Evolutionary conservation across 2,888 invertebrate species (phyloP).

Genomic region (Lamellibrachia satsuma): DNA sequence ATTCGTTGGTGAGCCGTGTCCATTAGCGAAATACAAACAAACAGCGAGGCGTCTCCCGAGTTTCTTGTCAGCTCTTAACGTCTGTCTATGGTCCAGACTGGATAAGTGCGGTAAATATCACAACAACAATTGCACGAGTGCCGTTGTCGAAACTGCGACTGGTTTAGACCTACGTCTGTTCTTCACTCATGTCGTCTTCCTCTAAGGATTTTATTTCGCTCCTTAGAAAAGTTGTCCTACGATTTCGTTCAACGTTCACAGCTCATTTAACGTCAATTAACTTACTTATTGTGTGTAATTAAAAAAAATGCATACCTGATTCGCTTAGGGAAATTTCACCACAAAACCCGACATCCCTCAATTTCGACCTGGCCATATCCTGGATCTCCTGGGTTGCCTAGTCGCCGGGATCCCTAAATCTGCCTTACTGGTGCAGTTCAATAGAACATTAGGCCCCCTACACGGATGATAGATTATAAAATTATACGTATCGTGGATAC

Average conservation of each 20-base stretch:
- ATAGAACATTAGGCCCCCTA: no score
- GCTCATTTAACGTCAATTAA: background rate
- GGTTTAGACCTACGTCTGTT: background rate
- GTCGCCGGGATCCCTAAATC: no score
- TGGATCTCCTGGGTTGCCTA: no score
- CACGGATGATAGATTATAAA: no score
- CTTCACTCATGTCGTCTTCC: constrained; percentile 3
- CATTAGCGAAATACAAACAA: background rate
- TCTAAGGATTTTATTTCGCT: background rate
- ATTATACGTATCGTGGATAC: no score
- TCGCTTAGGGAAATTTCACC: background rate
- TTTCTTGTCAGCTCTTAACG: background rate
- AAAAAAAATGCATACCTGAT: background rate
- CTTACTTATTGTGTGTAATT: background rate
- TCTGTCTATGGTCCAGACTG: background rate
- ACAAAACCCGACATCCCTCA: background rate
- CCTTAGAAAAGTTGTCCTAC: background rate
- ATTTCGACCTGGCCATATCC: background rate
- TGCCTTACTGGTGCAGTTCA: no score
- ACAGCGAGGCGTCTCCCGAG: background rate
- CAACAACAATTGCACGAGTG: background rate
- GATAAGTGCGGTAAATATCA: background rate
- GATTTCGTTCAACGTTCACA: background rate
- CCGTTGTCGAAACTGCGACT: background rate
- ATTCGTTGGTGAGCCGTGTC: background rate